Base-by-base conservation (phyloP, 1,140 invertebrate genomes). In the Drosophila sp. region DNA sequence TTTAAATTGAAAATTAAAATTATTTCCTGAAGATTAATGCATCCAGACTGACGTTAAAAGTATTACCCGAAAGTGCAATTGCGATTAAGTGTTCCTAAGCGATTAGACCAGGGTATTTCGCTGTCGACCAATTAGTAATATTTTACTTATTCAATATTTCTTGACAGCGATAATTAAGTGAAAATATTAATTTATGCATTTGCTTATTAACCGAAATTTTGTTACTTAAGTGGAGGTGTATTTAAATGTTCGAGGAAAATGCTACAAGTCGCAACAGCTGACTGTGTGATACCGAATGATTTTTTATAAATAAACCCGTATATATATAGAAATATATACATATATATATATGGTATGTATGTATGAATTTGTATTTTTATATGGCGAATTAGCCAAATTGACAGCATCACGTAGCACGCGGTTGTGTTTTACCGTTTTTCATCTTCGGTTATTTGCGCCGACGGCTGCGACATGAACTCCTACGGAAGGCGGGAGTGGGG, bases 181-280 rank as follows among this genome's bases (percentile, higher is more conserved):
- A 9, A 38, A 38, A 38, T 38, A 38, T 38, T 40, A 48, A 61
- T 48, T 25, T 21, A 61, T 78, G 51, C 66, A 72, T 78, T 41
- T n/a, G n/a, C 46, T 72, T 57, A 66, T 40, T 58, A 67, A 58
- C 48, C 4, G 4, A 21, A 80, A 13, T 76, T 79, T 14, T 18
- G 18, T 50, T 41, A 48, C 16, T 38, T 18, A 43, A 43, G 16
- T 43, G 13, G 13, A 8, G 16, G 6, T 43, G 16, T 8, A 2
- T 43, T 43, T 16, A 57, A 59, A 57, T 46, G 13, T 67, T 51
- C 14, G 51, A 41, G 51, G 46, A 53, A 38, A 43, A 27, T 50
- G 45, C 59, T 81, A 77, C 71, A 74, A 82, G 64, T 56, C 80
- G 18, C 76, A 83, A 83, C 80, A 83, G 80, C 80, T 83, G 80